Evolutionary conservation across 2,797 vertebrate genomes (phyloP).

Genomic region (Acridotheres tristis): DNA sequence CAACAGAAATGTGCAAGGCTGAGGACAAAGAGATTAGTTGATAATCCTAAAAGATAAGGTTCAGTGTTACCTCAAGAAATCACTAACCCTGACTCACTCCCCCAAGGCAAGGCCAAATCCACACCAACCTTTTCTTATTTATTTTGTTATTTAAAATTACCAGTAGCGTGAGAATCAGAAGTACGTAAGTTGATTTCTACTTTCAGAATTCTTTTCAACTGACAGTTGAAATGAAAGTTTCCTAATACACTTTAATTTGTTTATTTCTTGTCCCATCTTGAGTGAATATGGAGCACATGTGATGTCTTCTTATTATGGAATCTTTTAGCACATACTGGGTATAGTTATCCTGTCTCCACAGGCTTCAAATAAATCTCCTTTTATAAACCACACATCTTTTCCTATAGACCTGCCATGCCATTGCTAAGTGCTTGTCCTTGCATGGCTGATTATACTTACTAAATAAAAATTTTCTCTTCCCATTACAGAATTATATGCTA

Average conservation of each 20-base stretch:
- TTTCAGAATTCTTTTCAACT: neutral
- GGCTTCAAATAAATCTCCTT: slow-evolving; percentile 11
- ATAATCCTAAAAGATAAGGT: neutral
- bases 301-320: neutral
- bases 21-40: neutral
- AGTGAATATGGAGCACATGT: neutral
- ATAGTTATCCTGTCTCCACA: neutral
- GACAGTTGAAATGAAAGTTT: neutral
- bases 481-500: neutral
- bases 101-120: neutral
- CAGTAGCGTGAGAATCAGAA: neutral
- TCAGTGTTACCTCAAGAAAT: neutral
- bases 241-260: neutral
- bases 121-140: neutral
- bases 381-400: neutral
- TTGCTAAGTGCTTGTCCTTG: neutral
- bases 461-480: neutral
- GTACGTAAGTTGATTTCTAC: neutral
- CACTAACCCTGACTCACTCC: neutral
- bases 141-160: neutral
- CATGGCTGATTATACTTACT: neutral
- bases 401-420: neutral
- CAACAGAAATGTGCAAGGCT: neutral
- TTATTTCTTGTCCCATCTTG: neutral
- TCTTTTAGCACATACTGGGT: neutral